Evolutionary conservation across 2,113 vertebrate genomes (phyloP).

Genomic region (Cryptomyrus ogoouensis): DNA sequence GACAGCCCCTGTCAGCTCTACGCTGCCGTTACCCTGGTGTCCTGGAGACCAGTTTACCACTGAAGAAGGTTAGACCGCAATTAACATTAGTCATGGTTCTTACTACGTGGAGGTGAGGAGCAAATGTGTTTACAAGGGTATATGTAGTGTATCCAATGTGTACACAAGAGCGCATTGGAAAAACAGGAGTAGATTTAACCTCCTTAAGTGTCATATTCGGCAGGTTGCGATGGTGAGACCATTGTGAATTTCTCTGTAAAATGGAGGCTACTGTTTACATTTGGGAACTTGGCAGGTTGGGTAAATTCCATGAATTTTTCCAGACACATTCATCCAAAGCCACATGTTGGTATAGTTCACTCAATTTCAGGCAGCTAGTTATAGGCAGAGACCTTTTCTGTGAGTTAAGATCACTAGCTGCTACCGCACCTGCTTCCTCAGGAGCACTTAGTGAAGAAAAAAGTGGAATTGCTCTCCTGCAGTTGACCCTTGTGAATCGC

Average conservation of each 20-base stretch:
- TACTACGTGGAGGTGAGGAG: not conserved
- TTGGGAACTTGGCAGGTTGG: not conserved
- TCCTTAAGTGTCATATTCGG: not conserved
- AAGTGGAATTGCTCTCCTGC: slow-evolving; percentile 36
- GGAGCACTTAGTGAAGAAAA: slow-evolving; percentile 33
- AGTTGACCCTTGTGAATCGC: slow-evolving; percentile 45
- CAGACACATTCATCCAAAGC: not conserved
- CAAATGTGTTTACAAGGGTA: not conserved
- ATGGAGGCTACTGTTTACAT: not conserved
- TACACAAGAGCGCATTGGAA: not conserved
- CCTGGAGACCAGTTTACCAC: slow-evolving; percentile 22
- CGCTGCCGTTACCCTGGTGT: slow-evolving; percentile 26
- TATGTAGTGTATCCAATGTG: not conserved
- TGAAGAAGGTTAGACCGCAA: slow-evolving; percentile 7
- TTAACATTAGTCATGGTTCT: slow-evolving; percentile 19
- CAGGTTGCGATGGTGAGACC: not conserved
- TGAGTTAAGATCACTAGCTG: not conserved
- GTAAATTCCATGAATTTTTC: not conserved
- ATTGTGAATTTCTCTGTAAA: not conserved
- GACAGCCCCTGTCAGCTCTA: slow-evolving; percentile 46
- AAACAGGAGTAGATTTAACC: not conserved
- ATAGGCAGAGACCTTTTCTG: not conserved
- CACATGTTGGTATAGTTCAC: not conserved
- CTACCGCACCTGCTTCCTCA: not conserved
- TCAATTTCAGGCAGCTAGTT: not conserved